These are phyloP conservation scores for Campylorhamphus procurvoides DNA, from an alignment of 2,113 vertebrate genomes.

Conservation along the genomic window DNA sequence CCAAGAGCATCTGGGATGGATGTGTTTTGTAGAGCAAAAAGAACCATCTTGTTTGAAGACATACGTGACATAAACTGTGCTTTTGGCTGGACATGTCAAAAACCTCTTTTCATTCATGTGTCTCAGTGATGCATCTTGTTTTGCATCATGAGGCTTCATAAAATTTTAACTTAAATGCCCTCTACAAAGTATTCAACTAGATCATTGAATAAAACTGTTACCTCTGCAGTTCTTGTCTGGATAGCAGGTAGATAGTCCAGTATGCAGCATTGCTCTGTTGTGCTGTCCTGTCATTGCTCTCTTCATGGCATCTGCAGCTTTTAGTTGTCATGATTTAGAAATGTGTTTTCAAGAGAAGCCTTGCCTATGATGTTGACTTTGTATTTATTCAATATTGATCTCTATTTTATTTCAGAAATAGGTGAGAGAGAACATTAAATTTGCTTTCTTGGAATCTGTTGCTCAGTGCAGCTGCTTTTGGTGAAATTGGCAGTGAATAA, in stretches of 20 bases:
- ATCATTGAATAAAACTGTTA: not conserved
- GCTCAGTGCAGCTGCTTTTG: not conserved
- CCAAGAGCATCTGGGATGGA: not conserved
- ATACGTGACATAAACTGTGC: not conserved
- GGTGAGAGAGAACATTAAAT: not conserved
- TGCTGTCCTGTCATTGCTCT: not conserved
- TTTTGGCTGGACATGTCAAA: not conserved
- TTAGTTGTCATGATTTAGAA: not conserved
- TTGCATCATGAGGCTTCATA: not conserved
- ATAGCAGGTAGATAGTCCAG: not conserved
- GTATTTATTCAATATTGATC: not conserved
- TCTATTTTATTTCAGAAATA: not conserved
- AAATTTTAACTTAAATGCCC: not conserved
- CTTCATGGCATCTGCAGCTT: not conserved
- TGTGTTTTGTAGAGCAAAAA: not conserved
- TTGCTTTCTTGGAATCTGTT: not conserved
- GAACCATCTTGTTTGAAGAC: not conserved
- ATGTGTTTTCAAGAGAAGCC: not conserved
- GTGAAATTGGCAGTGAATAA: not conserved
- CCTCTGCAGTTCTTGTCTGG: not conserved
- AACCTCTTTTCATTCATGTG: not conserved
- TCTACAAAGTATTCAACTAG: not conserved
- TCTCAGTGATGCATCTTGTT: not conserved
- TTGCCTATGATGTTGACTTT: not conserved
- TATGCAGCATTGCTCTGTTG: not conserved